phyloP scores from a whole-genome alignment of 1,140 invertebrate genomes.

The Orius laevigatus region DNA sequence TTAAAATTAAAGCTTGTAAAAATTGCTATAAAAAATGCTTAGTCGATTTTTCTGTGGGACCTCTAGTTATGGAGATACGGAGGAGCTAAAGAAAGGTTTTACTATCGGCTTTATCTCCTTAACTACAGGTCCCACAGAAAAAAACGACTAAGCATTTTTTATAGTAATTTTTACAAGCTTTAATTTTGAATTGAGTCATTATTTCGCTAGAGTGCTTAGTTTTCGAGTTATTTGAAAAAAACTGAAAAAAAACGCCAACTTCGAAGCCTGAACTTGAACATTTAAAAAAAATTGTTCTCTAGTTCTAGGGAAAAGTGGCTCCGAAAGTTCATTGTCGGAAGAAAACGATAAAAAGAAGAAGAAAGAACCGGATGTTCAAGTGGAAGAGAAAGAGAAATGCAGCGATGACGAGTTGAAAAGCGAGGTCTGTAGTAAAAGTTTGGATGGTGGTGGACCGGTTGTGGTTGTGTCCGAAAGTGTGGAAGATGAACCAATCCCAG shows the following conservation, averaged over 20 bases:
- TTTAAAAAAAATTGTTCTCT: conserved; percentile 3
- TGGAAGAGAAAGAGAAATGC: conserved; percentile 50
- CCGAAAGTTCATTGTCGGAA: conserved; percentile 72
- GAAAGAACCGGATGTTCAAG: conserved; percentile 28
- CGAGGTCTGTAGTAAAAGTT: conserved; percentile 3
- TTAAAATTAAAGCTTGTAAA: too few species aligned
- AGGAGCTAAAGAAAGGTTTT: too few species aligned
- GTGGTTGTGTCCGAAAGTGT: conserved; percentile 32
- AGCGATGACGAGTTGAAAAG: conserved; percentile 36
- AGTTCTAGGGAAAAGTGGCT: conserved; percentile 51
- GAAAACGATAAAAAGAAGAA: conserved; percentile 26
- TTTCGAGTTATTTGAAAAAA: too few species aligned
- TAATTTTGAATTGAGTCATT: too few species aligned
- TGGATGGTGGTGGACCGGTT: neutral
- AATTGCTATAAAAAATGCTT: neutral
- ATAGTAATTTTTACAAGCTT: too few species aligned
- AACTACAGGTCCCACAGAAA: too few species aligned
- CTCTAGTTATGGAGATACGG: too few species aligned
- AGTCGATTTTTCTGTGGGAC: too few species aligned
- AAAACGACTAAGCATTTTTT: too few species aligned
- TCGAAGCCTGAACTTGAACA: neutral
- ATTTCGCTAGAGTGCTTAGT: too few species aligned
- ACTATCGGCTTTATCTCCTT: too few species aligned
- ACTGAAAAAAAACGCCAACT: too few species aligned
- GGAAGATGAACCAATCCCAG: conserved; percentile 22